Percentiles rank a stretch among this genome's conserved stretches.
phyloP scores from a whole-genome alignment of 2,113 vertebrate genomes.

The Heterocephalus glaber region DNA sequence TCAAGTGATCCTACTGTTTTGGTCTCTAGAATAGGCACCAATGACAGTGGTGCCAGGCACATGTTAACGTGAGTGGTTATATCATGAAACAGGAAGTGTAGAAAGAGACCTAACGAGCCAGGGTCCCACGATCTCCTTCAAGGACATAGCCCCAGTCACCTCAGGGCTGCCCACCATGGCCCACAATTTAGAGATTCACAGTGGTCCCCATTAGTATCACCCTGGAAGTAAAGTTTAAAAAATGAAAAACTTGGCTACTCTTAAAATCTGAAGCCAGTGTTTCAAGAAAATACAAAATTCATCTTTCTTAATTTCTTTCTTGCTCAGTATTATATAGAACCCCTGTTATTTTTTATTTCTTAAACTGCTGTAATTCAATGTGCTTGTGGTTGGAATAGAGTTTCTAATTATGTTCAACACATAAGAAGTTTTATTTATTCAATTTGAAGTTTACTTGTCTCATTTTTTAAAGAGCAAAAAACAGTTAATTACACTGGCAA shows the following conservation, averaged over 20 bases:
- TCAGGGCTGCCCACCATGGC: no score
- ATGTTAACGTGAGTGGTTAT: not conserved
- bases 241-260: not conserved
- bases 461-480: not conserved
- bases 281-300: not conserved
- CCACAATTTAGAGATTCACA: not conserved
- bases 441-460: not conserved
- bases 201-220: not conserved
- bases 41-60: not conserved
- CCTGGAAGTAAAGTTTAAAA: not conserved
- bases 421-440: not conserved
- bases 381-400: not conserved
- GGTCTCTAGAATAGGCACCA: not conserved
- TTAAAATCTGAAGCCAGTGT: not conserved
- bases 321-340: not conserved
- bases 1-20: not conserved
- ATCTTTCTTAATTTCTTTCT: not conserved
- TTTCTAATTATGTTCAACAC: not conserved
- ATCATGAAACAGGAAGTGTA: not conserved
- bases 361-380: not conserved
- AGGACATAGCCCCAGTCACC: not conserved
- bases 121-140: not conserved
- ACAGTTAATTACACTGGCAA: not conserved
- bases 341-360: not conserved
- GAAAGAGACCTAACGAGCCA: not conserved